Percentiles rank a stretch among this genome's conserved stretches.
phyloP scores from a whole-genome alignment of 2,113 vertebrate species.

The Tachuris rubrigastra region DNA sequence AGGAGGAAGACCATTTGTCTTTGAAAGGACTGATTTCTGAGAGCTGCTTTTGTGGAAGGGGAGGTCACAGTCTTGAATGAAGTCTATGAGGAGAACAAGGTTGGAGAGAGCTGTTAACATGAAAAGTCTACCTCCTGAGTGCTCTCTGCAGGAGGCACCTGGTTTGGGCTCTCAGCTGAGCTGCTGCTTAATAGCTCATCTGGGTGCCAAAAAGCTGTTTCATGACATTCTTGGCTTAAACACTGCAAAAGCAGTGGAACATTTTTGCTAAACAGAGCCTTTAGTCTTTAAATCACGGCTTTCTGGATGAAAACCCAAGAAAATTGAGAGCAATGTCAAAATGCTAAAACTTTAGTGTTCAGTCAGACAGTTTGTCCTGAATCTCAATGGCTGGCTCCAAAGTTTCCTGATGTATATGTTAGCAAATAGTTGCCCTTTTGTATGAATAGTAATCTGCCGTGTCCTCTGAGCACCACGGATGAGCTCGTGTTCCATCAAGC shows the following conservation, averaged over 20 bases:
- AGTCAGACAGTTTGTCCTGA: constrained; percentile 1
- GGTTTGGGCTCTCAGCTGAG: constrained; percentile 42
- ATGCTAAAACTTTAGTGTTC: not conserved
- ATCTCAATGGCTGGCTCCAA: not conserved
- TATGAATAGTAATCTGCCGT: not conserved
- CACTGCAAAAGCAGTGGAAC: constrained; percentile 46
- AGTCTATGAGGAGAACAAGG: not conserved
- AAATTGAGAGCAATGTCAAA: constrained; percentile 26
- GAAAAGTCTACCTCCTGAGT: not conserved
- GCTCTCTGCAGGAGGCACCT: constrained; percentile 51
- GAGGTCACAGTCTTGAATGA: not conserved
- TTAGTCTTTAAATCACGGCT: constrained; percentile 46
- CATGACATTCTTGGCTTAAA: constrained; percentile 42
- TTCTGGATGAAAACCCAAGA: constrained; percentile 29
- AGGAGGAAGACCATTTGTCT: not conserved
- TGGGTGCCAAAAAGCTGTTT: constrained; percentile 56
- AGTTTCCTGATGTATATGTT: not conserved
- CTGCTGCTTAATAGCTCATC: constrained; percentile 36
- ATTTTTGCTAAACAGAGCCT: constrained; percentile 47
- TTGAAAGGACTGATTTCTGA: not conserved
- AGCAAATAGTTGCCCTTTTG: constrained; percentile 38
- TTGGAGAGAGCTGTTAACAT: not conserved
- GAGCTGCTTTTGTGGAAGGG: not conserved
- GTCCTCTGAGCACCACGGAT: constrained; percentile 36
- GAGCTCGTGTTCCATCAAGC: constrained; percentile 20